These are phyloP conservation scores for Coptodon rendalli DNA, from an alignment of 2,113 vertebrate species.

Conservation along the genomic window DNA sequence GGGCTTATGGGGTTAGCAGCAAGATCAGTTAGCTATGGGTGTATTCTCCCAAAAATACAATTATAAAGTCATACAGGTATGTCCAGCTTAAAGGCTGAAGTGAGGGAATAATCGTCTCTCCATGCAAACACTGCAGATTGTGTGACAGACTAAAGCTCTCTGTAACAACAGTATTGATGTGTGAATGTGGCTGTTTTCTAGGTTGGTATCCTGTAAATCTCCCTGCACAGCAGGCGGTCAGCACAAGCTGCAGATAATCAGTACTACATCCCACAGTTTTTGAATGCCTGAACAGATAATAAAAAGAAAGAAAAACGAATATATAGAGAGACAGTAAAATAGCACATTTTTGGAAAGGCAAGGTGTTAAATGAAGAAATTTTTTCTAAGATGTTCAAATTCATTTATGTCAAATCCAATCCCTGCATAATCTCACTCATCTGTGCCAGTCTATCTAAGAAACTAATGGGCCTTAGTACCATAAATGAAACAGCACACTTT, in stretches of 20 bases:
- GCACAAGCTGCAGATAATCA: neutral
- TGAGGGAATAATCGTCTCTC: no score
- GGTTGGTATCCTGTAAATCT: neutral
- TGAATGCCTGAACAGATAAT: neutral
- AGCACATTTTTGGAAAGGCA: neutral
- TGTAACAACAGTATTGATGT: neutral
- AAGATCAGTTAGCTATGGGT: neutral
- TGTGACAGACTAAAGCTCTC: neutral
- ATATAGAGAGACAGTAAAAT: neutral
- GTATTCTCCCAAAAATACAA: neutral
- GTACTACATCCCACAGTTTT: neutral
- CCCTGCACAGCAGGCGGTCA: neutral
- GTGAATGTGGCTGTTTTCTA: neutral
- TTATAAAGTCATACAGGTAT: neutral
- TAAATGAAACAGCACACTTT: neutral
- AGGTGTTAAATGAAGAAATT: neutral
- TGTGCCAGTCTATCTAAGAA: neutral
- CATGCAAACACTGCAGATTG: neutral
- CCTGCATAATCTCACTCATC: neutral
- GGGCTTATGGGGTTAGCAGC: neutral
- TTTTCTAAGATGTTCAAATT: neutral
- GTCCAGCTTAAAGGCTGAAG: neutral
- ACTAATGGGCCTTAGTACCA: neutral
- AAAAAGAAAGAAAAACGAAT: neutral
- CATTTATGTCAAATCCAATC: neutral